These are phyloP conservation scores for Seriola dumerili DNA, from an alignment of 2,113 vertebrate genomes.

Conservation along the genomic window DNA sequence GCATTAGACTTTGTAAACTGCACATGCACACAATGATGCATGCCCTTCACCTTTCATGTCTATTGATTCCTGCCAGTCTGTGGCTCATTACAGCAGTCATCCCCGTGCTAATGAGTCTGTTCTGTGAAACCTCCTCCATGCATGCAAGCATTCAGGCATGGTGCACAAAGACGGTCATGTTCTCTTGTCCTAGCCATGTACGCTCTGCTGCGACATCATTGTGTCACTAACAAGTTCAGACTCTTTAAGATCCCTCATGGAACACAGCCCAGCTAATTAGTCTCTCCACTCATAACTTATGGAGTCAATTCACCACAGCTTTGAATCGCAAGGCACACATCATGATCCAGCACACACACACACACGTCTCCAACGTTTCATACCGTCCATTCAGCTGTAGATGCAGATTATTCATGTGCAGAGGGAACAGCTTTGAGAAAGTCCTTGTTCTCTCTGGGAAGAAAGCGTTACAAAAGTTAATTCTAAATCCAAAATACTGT, in stretches of 20 bases:
- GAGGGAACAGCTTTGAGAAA: background rate
- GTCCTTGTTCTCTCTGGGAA: background rate
- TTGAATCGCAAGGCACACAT: background rate
- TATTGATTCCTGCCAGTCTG: background rate
- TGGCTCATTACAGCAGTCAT: background rate
- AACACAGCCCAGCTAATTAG: slow-evolving; percentile 9
- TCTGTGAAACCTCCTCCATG: background rate
- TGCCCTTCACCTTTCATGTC: background rate
- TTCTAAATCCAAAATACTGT: background rate
- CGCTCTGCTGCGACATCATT: slow-evolving; percentile 12
- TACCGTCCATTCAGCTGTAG: background rate
- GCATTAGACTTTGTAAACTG: slow-evolving; percentile 11
- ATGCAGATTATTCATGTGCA: background rate
- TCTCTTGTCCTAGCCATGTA: background rate
- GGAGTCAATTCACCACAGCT: slow-evolving; percentile 6
- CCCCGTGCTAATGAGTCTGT: background rate
- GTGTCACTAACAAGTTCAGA: slow-evolving; percentile 2
- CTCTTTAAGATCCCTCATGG: slow-evolving; percentile 20
- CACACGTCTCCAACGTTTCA: background rate
- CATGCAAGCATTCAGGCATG: slow-evolving; percentile 15
- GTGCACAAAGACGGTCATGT: background rate
- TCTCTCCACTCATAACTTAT: background rate
- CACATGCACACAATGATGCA: background rate
- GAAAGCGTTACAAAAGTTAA: background rate
- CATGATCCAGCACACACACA: background rate